Evolutionary conservation across 2,888 invertebrate species (phyloP).

Genomic region (Pseudeuparius sepicola): DNA sequence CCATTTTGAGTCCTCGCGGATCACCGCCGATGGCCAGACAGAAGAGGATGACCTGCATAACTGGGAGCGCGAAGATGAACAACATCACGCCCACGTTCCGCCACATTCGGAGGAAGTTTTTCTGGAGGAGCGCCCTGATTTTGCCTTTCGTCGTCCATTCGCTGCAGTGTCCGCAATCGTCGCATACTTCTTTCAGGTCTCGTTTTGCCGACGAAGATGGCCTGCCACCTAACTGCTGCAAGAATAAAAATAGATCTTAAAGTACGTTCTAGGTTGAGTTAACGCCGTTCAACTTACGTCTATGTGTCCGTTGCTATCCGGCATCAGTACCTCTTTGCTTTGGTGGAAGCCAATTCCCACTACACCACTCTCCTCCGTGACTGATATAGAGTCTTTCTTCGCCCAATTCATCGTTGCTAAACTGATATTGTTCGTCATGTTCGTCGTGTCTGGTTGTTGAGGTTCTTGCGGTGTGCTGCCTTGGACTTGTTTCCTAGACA

Average conservation of each 20-base stretch:
- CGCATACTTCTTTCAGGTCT: slow-evolving; percentile 44
- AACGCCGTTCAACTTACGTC: slow-evolving; percentile 42
- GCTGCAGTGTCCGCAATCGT: slow-evolving; percentile 43
- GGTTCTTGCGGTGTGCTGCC: slow-evolving; percentile 22
- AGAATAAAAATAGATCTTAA: neutral
- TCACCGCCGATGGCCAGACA: slow-evolving; percentile 86
- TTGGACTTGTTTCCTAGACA: slow-evolving; percentile 72
- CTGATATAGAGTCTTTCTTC: slow-evolving; percentile 71
- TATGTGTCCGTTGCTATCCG: slow-evolving; percentile 60
- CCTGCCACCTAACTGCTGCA: neutral
- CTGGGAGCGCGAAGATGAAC: slow-evolving; percentile 89
- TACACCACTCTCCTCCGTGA: slow-evolving; percentile 78
- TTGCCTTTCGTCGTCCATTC: slow-evolving; percentile 74
- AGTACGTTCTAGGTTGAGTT: no score
- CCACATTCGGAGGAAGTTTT: slow-evolving; percentile 88
- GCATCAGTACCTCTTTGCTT: slow-evolving; percentile 78
- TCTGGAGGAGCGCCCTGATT: slow-evolving; percentile 72
- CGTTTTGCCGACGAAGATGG: slow-evolving; percentile 24
- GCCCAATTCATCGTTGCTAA: slow-evolving; percentile 74
- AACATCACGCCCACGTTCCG: slow-evolving; percentile 86
- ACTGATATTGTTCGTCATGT: slow-evolving; percentile 67
- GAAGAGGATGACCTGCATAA: slow-evolving; percentile 85
- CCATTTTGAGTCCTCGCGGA: slow-evolving; percentile 70
- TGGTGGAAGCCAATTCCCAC: slow-evolving; percentile 84
- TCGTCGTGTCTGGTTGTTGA: slow-evolving; percentile 41